Base-by-base conservation (phyloP, 2,113 vertebrate genomes). In the Circaetus cinerascens region DNA sequence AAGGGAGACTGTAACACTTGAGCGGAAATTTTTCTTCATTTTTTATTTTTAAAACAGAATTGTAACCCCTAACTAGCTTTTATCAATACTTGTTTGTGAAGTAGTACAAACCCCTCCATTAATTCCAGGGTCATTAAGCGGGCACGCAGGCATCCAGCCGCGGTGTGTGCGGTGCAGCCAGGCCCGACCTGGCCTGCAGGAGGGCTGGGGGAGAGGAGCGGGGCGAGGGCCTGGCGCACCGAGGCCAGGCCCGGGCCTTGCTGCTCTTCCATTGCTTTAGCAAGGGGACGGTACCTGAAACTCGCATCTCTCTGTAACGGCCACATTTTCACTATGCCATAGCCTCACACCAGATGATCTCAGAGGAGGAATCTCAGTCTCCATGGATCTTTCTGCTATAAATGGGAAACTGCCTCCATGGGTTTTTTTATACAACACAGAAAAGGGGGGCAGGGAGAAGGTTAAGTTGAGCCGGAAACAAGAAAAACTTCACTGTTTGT, bases 241-340 rank as follows among this genome's bases (percentile, higher is more conserved):
- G 22, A 83, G 88, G 94, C 79, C 89, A 97, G 93, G 72, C 73
- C 14, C 3, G 11, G 29, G 73, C 94, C 94, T 94, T 94, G 75
- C 90, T 92, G 76, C 95, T 82, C 40, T n/a, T 60, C 8, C 26
- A 10, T 46, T 63, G 89, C 95, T 96, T 97, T 94, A 96, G 66
- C 79, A 92, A 93, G 76, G 55, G 13, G 46, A 97, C 92, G 48
- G 68, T 82, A 41, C 64, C 22, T 45, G 90, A 88, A 74, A 95
- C 76, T 86, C 88, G 79, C 71, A 89, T 89, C 89, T 97, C 73
- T 93, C 87, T 85, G 38, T 90, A 92, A 90, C 22, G 51, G 75
- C 91, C 89, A 74, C 75, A 16, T 95, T 95, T 97, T 97, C 89
- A 74, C 88, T 77, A 11, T 69, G 62, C 57, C 45, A 45, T 29